A percentile compares a stretch with the other conserved stretches of the same genome.
phyloP scores from a whole-genome alignment of 1,140 invertebrate genomes.

The Lepidurus arcticus region DNA sequence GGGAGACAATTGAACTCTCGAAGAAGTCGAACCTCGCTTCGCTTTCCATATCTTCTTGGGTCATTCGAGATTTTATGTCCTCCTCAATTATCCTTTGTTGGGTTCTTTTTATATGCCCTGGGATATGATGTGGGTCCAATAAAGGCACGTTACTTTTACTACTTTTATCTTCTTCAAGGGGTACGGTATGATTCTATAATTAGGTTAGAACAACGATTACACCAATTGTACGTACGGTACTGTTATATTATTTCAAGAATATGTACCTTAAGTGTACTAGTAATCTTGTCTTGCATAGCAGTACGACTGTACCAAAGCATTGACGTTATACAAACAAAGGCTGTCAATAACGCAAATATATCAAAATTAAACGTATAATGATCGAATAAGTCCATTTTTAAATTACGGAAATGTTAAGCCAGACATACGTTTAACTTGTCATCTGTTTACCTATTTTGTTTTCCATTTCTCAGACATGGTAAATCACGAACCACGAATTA shows the following conservation, averaged over 20 bases:
- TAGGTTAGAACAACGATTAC: no score
- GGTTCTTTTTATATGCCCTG: neutral
- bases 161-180: no score
- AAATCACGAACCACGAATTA: no score
- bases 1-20: neutral
- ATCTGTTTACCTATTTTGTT: no score
- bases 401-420: neutral
- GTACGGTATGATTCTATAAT: no score
- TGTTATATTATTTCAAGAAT: no score
- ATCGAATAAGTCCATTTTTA: neutral
- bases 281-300: neutral
- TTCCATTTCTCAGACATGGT: no score
- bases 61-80: neutral
- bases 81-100: neutral
- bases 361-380: neutral
- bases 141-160: neutral
- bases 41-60: neutral
- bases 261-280: no score
- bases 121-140: constrained; percentile 7
- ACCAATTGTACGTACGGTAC: no score
- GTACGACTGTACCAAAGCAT: neutral
- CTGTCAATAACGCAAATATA: neutral
- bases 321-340: neutral
- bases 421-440: no score
- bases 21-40: neutral